Evolutionary conservation across 2,113 vertebrate genomes (phyloP).

Genomic region (Hydropotes inermis): DNA sequence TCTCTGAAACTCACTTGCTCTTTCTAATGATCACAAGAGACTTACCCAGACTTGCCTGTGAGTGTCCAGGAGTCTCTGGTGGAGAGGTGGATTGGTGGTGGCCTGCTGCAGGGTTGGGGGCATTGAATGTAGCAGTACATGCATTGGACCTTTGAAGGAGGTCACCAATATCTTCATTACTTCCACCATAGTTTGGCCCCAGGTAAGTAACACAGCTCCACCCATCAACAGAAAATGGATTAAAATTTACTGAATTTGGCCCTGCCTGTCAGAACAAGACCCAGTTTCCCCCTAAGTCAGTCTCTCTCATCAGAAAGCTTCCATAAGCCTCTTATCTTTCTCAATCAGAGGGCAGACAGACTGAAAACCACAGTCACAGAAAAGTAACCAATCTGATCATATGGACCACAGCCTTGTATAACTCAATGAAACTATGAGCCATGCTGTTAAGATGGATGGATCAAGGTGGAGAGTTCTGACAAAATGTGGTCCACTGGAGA

Average conservation of each 20-base stretch:
- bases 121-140: neutral
- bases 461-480: no score
- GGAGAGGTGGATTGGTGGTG: neutral
- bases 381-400: no score
- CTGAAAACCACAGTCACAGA: no score
- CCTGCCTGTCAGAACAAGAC: neutral
- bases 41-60: neutral
- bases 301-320: neutral
- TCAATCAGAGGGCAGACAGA: no score
- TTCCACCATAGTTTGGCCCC: neutral
- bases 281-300: neutral
- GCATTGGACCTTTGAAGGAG: neutral
- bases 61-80: neutral
- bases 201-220: neutral
- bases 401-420: no score
- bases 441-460: no score
- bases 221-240: neutral
- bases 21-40: neutral
- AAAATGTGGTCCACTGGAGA: no score
- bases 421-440: no score
- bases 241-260: neutral
- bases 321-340: no score
- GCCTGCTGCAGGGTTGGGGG: neutral
- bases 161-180: neutral
- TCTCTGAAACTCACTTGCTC: neutral